phyloP scores from a whole-genome alignment of 2,113 vertebrate genomes.

The Pipa parva region DNA sequence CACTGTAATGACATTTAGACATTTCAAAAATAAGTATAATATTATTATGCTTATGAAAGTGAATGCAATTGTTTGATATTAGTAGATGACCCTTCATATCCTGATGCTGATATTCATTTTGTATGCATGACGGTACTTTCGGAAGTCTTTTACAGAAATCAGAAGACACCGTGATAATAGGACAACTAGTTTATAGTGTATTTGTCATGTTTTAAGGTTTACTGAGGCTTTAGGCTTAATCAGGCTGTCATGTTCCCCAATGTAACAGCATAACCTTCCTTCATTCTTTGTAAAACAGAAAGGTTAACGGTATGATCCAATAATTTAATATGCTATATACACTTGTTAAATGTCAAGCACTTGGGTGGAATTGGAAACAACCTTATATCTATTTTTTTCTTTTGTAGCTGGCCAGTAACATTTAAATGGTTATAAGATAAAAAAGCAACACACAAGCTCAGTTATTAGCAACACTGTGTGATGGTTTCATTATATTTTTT shows the following conservation, averaged over 20 bases:
- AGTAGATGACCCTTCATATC: too few species aligned
- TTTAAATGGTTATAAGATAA: background rate
- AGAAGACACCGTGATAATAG: background rate
- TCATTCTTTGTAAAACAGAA: slow-evolving; percentile 6
- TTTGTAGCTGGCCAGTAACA: background rate
- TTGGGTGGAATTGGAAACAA: background rate
- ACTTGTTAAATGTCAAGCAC: slow-evolving; percentile 12
- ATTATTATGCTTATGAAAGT: too few species aligned
- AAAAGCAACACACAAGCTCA: background rate
- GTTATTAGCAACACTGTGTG: too few species aligned
- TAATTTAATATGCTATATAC: background rate
- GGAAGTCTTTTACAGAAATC: background rate
- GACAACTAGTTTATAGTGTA: background rate
- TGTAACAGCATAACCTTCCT: background rate
- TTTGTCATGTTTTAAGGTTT: background rate
- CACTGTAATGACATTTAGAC: too few species aligned
- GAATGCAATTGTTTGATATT: too few species aligned
- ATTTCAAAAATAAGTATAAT: too few species aligned
- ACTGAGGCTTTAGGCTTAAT: background rate
- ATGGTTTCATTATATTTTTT: too few species aligned
- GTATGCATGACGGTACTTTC: too few species aligned
- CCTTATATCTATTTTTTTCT: background rate
- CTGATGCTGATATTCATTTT: too few species aligned
- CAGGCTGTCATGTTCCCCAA: background rate
- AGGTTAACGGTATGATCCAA: background rate